These are phyloP conservation scores for Spea bombifrons DNA, from an alignment of 2,113 vertebrate genomes.

Conservation along the genomic window DNA sequence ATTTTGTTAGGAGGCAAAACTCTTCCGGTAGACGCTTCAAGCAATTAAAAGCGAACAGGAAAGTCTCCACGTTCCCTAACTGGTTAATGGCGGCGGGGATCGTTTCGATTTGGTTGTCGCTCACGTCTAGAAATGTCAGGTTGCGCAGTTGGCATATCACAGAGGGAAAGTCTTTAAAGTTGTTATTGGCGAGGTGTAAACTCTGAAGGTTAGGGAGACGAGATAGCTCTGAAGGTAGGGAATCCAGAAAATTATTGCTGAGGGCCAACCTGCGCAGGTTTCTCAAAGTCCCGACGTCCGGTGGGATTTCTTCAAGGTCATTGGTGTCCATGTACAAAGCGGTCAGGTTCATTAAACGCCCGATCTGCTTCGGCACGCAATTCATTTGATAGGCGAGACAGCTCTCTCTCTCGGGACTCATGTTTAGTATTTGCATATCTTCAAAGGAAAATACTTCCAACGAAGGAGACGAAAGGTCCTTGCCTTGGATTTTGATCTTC, in stretches of 20 bases:
- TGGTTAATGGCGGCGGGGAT: slow-evolving; percentile 50
- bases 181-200: slow-evolving; percentile 61
- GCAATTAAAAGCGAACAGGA: slow-evolving; percentile 55
- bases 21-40: slow-evolving; percentile 49
- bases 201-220: slow-evolving; percentile 55
- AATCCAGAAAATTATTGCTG: slow-evolving; percentile 57
- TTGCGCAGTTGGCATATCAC: slow-evolving; percentile 54
- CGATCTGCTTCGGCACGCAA: slow-evolving; percentile 52
- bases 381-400: slow-evolving; percentile 54
- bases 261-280: slow-evolving; percentile 56
- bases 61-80: slow-evolving; percentile 50
- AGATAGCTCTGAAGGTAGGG: slow-evolving; percentile 47
- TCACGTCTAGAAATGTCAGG: slow-evolving; percentile 57
- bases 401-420: slow-evolving; percentile 58
- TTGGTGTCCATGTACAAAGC: slow-evolving; percentile 58
- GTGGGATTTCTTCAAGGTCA: slow-evolving; percentile 55
- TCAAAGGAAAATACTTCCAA: slow-evolving; percentile 50
- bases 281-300: slow-evolving; percentile 50
- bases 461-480: slow-evolving; percentile 47
- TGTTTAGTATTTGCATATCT: slow-evolving; percentile 57
- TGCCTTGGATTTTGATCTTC: slow-evolving; percentile 57
- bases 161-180: slow-evolving; percentile 45
- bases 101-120: slow-evolving; percentile 54
- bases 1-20: slow-evolving; percentile 51
- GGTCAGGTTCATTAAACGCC: slow-evolving; percentile 50